Base-by-base conservation (phyloP, 1,140 invertebrate genomes). In the Ephestia elutella region DNA sequence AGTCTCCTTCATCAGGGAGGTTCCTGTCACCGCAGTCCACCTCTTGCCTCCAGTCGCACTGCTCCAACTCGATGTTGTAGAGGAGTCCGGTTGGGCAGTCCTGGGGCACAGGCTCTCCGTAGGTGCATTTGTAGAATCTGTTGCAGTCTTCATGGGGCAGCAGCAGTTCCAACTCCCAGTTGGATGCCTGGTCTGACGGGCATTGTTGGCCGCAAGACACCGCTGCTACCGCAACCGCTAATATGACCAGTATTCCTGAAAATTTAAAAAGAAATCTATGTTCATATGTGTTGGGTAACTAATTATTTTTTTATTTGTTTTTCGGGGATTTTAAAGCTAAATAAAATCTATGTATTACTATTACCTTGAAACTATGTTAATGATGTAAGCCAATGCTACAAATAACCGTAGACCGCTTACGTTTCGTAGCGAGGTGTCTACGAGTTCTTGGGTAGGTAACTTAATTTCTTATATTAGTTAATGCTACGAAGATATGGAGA, bases 81-180 rank as follows among this genome's bases (percentile, higher is more conserved):
- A 90, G 87, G 0, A 92, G 73, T 0, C 82, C 87, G 3, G 62
- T 54, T 1, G 90, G 89, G 63, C 92, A 93, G 5, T 55, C 8
- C 68, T 86, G 84, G 10, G 85, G 68, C n/a, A 90, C 75, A 0
- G 90, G 80, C 11, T 68, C 56, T 0, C 89, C 90, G 10, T 73
- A 80, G 0, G 86, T 76, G 63, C 93, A 94, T 17, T 89, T 83
- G 70, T 91, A 93, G 68, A 91, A 94, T 53, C 80, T 89, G 2
- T 77, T 69, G 65, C 92, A 93, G 60, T 91, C 86, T 0, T 88
- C 81, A 63, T 92, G 86, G 0, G 81, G 65, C 25, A 91, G 69
- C 4, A 82, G 54, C 49, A 63, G 18, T 50, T 82, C 79, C 15
- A 77, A 75, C 13, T 56, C 59, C 75, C 75, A 79, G 55, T 82